These are phyloP conservation scores for Callocephalon fimbriatum DNA, from an alignment of 2,113 vertebrate genomes.

Conservation along the genomic window DNA sequence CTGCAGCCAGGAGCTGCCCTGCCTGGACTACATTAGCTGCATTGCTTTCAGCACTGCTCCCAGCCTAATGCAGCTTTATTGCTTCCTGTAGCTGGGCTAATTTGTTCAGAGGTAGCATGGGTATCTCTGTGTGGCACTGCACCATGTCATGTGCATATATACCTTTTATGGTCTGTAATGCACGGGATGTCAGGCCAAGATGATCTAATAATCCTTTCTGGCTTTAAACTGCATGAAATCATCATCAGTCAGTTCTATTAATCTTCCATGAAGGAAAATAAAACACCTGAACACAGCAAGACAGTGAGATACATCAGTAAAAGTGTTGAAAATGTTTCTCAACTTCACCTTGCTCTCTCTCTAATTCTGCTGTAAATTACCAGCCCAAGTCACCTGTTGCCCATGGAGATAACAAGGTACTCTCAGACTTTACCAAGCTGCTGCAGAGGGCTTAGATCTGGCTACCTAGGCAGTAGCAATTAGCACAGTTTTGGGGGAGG, in stretches of 20 bases:
- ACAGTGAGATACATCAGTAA: slow-evolving; percentile 46
- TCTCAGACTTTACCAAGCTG: neutral
- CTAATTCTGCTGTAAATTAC: slow-evolving; percentile 20
- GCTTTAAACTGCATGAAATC: slow-evolving; percentile 44
- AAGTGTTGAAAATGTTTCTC: slow-evolving; percentile 52
- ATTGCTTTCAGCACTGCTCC: neutral
- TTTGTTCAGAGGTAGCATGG: slow-evolving; percentile 19
- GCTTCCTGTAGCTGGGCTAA: slow-evolving; percentile 50
- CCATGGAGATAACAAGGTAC: neutral
- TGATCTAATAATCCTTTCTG: slow-evolving; percentile 68
- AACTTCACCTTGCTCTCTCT: neutral
- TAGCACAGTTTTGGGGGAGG: neutral
- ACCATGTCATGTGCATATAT: slow-evolving; percentile 10
- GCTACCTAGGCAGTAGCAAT: neutral
- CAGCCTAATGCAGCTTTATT: slow-evolving; percentile 32
- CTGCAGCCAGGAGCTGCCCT: neutral
- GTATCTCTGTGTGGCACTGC: neutral
- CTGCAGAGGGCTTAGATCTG: neutral
- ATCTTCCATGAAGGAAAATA: slow-evolving; percentile 58
- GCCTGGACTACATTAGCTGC: slow-evolving; percentile 9
- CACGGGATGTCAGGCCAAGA: slow-evolving; percentile 37
- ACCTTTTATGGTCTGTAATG: slow-evolving; percentile 35
- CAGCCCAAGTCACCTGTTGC: fast-evolving
- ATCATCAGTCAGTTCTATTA: slow-evolving; percentile 58
- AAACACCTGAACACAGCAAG: slow-evolving; percentile 54